Base-by-base conservation (phyloP, 1,140 invertebrate genomes). In the Drosophila busckii region DNA sequence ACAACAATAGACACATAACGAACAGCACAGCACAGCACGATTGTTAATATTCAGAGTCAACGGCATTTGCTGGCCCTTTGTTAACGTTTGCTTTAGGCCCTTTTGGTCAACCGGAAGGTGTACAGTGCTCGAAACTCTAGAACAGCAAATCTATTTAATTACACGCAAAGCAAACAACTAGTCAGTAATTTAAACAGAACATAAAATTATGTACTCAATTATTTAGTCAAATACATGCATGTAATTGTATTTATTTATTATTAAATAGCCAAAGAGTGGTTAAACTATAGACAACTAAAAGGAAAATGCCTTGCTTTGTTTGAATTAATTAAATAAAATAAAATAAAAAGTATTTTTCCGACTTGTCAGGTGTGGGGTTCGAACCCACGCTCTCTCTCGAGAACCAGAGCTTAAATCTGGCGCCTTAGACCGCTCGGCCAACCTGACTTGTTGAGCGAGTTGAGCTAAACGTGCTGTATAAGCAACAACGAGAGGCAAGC, bases 361-460 rank as follows among this genome's bases (percentile, higher is more conserved):
- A 2, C 35, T 71, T 92, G 91, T 91, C 91, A 92, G 90, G 90
- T 92, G 91, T 92, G 91, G 90, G 91, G 91, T 92, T 92, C 91
- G 91, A 92, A 92, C 91, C 91, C 91, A 92, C 91, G 91, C 90
- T 91, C 91, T 90, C 91, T 88, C 78, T 89, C 88, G 91, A 89
- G 90, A 91, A 92, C 91, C 91, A 91, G 90, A 92, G 89, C 91
- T 92, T 92, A 92, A 92, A 91, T 92, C 91, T 92, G 90, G 91
- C 90, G 90, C 90, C 91, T 91, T 92, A 91, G 90, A 92, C 91
- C 91, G 89, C 91, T 91, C 91, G 91, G 91, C 91, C 90, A 91
- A 91, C 90, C 90, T 90, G 89, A 89, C 89, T 67, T 58, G 48
- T 58, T 67, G 45, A 41, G 20, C 49, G 54, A 26, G 35, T 41